Base-by-base conservation (phyloP, 2,888 invertebrate genomes). In the Incurvaria masculella region DNA sequence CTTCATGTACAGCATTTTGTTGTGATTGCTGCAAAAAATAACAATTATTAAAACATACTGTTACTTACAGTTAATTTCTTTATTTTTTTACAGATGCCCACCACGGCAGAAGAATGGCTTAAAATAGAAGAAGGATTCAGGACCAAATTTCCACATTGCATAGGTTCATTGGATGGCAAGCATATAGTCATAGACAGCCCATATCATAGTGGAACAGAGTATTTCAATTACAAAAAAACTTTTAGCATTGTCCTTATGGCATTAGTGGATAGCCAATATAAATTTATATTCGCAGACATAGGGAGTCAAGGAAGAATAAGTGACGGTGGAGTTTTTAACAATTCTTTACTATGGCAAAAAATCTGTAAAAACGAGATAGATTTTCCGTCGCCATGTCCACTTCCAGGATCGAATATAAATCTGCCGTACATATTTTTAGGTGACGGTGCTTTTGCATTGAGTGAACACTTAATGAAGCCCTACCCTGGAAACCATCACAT, bases 371-470 rank as follows among this genome's bases (percentile, higher is more conserved):
- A 55, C 44, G 49, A 46, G 6, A 42, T 51, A 23, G 49, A 54
- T 45, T 48, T 55, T 41, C 55, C 55, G 11, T 5, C 47, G 43
- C 55, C 56, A 54, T 51, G 51, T 47, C 57, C 57, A 43, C 52
- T 57, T 52, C 54, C 57, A 1, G 55, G 54, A 49, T 52, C 52
- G 17, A 51, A 56, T 46, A 50, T 57, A 53, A 45, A 59, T 51
- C 4, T 61, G 2, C 60, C 60, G 45, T 61, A 60, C 44, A 53
- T 62, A 0, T 59, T 63, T 46, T 21, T 61, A 55, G 59, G 23
- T 8, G 59, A 63, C 42, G 56, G 57, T 50, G 61, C 59, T 53
- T 62, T 61, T 59, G 57, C 61, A 51, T 42, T 62, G 5, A 54
- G 54, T 52, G 4, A 19, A 44, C 54, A 60, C 42, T 49, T 60